Base-by-base conservation (phyloP, 37 sponge, comb jelly and placozoan species). In the Lycopodina hypogea region DNA sequence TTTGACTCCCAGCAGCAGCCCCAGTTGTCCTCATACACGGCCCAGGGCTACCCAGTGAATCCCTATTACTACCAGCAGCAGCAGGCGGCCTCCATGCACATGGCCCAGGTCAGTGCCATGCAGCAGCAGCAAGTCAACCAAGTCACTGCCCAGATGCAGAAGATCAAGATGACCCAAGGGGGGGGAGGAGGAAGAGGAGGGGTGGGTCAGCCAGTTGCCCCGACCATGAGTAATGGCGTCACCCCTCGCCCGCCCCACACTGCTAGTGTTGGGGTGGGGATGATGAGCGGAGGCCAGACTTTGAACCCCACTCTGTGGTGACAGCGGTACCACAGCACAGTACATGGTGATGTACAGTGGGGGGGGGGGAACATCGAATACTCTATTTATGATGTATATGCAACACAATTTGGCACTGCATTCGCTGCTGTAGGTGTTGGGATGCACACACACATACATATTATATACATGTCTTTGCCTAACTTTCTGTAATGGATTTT, bases 301-400 rank as follows among this genome's bases (percentile, higher is more conserved):
- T 40, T 86, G 28, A 86, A 86, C 75, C 87, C 87, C 33, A 67
- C 64, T 40, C 81, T 86, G 55, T 86, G 87, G 87, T 86, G 78
- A 77, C 38, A n/a, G 30, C 9, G 17, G 2, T 30, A 33, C 18
- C 18, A n/a, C 9, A 45, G 48, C 9, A 45, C 9, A 45, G 8
- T 45, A 45, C 8, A 12, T 45, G 48, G 48, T 45, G 48, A 9
- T 9, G 4, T 4, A 45, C 48, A 45, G n/a, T n/a, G n/a, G n/a
- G n/a, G n/a, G n/a, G n/a, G n/a, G n/a, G n/a, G n/a, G n/a, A n/a
- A n/a, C n/a, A n/a, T n/a, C n/a, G n/a, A n/a, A n/a, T n/a, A n/a
- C n/a, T n/a, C n/a, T n/a, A n/a, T n/a, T n/a, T n/a, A n/a, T 52
- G 11, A 52, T 52, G 11, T 52, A 18, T 52, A 52, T 52, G 53